phyloP scores from a whole-genome alignment of 1,140 invertebrate species.

The Antheraea pernyi region DNA sequence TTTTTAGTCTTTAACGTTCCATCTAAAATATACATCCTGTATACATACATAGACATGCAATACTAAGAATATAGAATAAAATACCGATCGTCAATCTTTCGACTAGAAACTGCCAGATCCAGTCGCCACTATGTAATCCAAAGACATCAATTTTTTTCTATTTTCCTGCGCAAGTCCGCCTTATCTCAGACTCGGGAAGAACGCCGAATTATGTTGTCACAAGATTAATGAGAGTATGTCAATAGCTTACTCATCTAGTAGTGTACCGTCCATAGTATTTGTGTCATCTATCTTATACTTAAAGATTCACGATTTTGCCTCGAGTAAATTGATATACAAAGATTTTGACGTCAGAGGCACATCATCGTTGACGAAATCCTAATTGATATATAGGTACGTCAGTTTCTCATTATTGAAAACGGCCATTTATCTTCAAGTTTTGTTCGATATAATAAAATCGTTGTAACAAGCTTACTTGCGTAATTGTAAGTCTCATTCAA shows the following conservation, averaged over 20 bases:
- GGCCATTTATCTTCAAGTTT: too few relatives aligned
- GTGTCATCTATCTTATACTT: not conserved
- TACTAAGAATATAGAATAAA: too few relatives aligned
- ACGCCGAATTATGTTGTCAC: conserved; percentile 44
- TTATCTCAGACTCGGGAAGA: conserved; percentile 21
- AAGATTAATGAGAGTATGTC: conserved; percentile 47
- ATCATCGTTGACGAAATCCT: not conserved
- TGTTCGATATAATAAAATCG: too few relatives aligned
- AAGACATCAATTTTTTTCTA: not conserved
- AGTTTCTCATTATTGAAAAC: too few relatives aligned
- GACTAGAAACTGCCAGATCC: not conserved
- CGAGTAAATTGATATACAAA: not conserved
- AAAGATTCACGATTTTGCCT: not conserved
- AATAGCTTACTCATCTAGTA: conserved; percentile 14
- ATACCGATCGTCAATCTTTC: not conserved
- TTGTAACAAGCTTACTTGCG: too few relatives aligned
- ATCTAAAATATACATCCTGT: too few relatives aligned
- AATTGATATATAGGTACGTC: not conserved
- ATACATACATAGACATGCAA: too few relatives aligned
- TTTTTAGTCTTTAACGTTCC: too few relatives aligned
- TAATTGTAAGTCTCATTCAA: too few relatives aligned
- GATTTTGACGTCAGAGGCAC: too few relatives aligned
- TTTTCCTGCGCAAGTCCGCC: conserved; percentile 13
- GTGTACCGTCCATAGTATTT: not conserved
- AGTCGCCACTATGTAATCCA: too few relatives aligned